Evolutionary conservation across 2,888 invertebrate genomes (phyloP), one percentile per base, ranked within the genome.

Genomic region (Rhagium mordax): DNA sequence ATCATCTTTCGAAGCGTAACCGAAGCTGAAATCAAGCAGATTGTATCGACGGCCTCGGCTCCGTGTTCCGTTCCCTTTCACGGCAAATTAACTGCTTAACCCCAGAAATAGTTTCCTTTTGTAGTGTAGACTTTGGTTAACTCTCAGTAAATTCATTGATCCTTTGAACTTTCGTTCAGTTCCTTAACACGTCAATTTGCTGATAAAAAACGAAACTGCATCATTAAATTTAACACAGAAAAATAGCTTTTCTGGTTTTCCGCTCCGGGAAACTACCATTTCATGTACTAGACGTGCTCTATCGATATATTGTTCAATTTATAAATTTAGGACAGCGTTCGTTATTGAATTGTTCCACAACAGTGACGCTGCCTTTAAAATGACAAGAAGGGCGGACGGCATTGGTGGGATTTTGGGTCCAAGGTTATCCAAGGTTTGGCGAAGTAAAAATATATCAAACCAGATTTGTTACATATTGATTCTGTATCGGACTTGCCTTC

Each of bases 71-170:
- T 77, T 80, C 79, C 78, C 75, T 81, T 83, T 82, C 79, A 81
- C 81, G 81, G 76, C 76, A 82, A 83, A 83, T 83, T 83, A 83
- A 81, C 79, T 79, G 71, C 78, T 78, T 79, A 79, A 78, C 79
- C 76, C 73, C 74, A 70, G 72, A 76, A 77, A 79, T 79, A 78
- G 78, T 78, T 81, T 80, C 79, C 78, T 81, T 81, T 83, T 81
- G 81, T 79, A 77, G 76, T 61, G 64, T 48, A 70, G 74, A 75
- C 76, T 78, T 72, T 74, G 79, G 79, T 77, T 81, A 82, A 81
- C 80, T 79, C 74, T 68, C 73, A 73, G 70, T 73, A 75, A 81
- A 78, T 79, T 78, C 77, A 79, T 78, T 80, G 79, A 75, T 78
- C 78, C 78, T 77, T 79, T 79, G 79, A 78, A 81, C 77, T 75